These are phyloP conservation scores for Halichoerus grypus DNA, from an alignment of 2,113 vertebrate species.

Conservation along the genomic window DNA sequence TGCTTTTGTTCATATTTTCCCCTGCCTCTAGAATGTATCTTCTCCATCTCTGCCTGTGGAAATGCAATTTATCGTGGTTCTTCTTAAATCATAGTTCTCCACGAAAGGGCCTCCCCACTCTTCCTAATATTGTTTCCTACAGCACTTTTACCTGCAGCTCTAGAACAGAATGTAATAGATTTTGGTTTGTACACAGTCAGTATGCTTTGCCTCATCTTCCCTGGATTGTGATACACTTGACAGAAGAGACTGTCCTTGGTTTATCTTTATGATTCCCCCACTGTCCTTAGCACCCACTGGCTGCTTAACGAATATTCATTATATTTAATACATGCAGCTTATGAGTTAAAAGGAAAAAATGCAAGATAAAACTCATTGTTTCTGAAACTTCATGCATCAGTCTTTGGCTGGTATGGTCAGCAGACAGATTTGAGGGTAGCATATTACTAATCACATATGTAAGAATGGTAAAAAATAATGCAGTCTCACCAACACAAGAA, in stretches of 20 bases:
- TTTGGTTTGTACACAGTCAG: not conserved
- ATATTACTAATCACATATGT: not conserved
- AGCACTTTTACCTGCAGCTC: not conserved
- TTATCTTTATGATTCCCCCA: not conserved
- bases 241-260: not conserved
- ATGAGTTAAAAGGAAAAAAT: conserved; percentile 24
- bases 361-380: not conserved
- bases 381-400: not conserved
- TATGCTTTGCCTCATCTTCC: not conserved
- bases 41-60: not conserved
- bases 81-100: not conserved
- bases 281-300: not conserved
- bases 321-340: not conserved
- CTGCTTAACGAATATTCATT: conserved; percentile 21
- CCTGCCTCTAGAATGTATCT: not conserved
- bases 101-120: not conserved
- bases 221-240: conserved; percentile 8
- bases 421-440: not conserved
- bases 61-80: not conserved
- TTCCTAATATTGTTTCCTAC: not conserved
- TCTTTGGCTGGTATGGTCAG: not conserved
- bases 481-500: not conserved
- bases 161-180: not conserved
- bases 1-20: not conserved
- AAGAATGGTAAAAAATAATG: not conserved